These are phyloP conservation scores for Seriola quinqueradiata DNA, from an alignment of 2,113 vertebrate species.

Conservation along the genomic window DNA sequence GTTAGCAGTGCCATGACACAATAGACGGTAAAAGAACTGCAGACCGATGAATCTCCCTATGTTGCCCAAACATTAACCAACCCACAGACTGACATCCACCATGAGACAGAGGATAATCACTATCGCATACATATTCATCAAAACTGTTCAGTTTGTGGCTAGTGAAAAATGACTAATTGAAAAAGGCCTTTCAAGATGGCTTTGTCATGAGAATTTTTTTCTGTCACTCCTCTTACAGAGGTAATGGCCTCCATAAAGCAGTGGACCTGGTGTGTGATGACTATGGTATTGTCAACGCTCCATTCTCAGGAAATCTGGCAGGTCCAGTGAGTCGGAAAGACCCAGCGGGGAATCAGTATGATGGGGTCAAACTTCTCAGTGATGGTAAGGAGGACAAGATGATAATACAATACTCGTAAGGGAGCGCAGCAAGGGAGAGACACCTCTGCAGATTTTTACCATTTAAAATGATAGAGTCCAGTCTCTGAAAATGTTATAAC, in stretches of 20 bases:
- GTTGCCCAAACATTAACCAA: background rate
- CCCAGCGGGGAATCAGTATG: constrained; percentile 56
- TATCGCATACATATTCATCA: background rate
- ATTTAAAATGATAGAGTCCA: background rate
- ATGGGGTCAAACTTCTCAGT: constrained; percentile 75
- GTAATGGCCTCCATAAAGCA: constrained; percentile 58
- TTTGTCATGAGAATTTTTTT: background rate
- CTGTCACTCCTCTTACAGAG: constrained; percentile 47
- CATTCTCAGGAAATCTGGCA: constrained; percentile 70
- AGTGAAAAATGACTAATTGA: constrained; percentile 17
- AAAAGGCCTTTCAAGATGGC: background rate
- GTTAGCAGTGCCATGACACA: too few relatives aligned
- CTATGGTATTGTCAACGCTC: constrained; percentile 66
- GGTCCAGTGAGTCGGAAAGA: constrained; percentile 65
- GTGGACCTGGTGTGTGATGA: constrained; percentile 79
- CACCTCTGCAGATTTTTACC: background rate
- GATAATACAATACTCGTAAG: background rate
- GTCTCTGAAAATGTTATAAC: background rate
- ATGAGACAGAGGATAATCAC: background rate
- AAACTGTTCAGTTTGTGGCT: background rate
- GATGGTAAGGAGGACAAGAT: constrained; percentile 57
- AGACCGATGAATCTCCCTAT: background rate
- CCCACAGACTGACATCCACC: background rate
- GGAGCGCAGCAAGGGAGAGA: background rate
- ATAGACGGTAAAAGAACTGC: too few relatives aligned